Base-by-base conservation (phyloP, 2,797 vertebrate genomes). In the Melanogrammus aeglefinus region DNA sequence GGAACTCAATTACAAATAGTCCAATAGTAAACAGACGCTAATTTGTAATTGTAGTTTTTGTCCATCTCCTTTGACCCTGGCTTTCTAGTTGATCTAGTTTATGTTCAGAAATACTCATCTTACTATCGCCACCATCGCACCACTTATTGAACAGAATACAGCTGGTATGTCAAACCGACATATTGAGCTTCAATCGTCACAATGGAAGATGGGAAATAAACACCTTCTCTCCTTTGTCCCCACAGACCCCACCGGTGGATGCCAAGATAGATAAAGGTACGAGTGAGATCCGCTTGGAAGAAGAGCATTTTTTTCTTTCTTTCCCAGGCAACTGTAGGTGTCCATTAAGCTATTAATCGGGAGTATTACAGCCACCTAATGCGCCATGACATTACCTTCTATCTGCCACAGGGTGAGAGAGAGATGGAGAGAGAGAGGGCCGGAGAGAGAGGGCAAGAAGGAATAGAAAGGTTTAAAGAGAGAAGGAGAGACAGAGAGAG, bases 361-460 rank as follows among this genome's bases (percentile, higher is more conserved):
- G 93, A 94, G 94, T 93, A 91, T 93, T 94, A 93, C 90, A 91
- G 91, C 92, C 90, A 86, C 88, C 87, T 94, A 94, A 92, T 93
- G 86, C 84, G 78, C 80, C 87, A 88, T 88, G 87, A 91, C 91
- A 92, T 94, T 93, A 93, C 92, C 90, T 90, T 93, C 89, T 92
- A 94, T 94, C 93, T 94, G 91, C 88, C 92, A 33, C 47, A 38
- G 47, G 35, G 70, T 39, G 74, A 36, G 51, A 74, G 63, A 27
- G n/a, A 13, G 63, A 27, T 8, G 24, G 63, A 69, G 63, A 69
- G 24, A 38, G 78, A 63, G 57, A 63, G 57, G 7, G 57, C n/a
- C 31, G 0, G 63, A 69, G 24, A 38, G 78, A 63, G n/a, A 63
- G 57, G 7, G 57, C n/a, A 18, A 63, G 57, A 63, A 6, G 57